phyloP scores from a whole-genome alignment of 2,888 invertebrate genomes.

The Unio pictorum region DNA sequence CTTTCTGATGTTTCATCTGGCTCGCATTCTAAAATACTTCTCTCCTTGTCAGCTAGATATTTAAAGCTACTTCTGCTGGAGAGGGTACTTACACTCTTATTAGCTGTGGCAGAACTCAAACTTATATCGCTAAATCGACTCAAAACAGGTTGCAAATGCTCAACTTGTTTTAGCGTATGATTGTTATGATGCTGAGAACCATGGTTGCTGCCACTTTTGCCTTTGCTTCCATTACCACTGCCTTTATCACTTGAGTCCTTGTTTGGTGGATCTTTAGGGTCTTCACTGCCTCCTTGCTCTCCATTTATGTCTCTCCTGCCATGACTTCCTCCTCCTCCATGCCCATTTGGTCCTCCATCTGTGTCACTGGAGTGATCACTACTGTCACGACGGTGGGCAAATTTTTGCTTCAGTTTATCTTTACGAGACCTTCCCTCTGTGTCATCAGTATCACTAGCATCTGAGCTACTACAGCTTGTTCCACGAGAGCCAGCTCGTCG shows the following conservation, averaged over 20 bases:
- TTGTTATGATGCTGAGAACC: constrained; percentile 37
- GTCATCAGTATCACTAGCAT: constrained; percentile 86
- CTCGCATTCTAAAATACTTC: constrained; percentile 43
- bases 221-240: constrained; percentile 42
- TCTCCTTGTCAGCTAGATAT: constrained; percentile 51
- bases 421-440: constrained; percentile 63
- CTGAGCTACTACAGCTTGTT: constrained; percentile 92
- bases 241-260: constrained; percentile 40
- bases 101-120: constrained; percentile 47
- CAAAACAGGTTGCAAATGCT: constrained; percentile 11
- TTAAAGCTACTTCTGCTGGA: constrained; percentile 50
- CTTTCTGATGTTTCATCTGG: constrained; percentile 33
- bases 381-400: constrained; percentile 65
- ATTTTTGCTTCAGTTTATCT: constrained; percentile 64
- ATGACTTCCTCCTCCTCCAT: constrained; percentile 48
- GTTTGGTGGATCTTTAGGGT: constrained; percentile 3
- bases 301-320: constrained; percentile 43
- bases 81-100: constrained; percentile 44
- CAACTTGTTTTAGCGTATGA: constrained; percentile 21
- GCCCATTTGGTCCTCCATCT: constrained; percentile 64
- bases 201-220: constrained; percentile 38
- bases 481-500: constrained; percentile 77
- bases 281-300: constrained; percentile 27
- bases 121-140: constrained; percentile 42
- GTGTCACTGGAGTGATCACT: constrained; percentile 71